phyloP scores from a whole-genome alignment of 2,888 invertebrate species.

The Ormyrus pomaceus region DNA sequence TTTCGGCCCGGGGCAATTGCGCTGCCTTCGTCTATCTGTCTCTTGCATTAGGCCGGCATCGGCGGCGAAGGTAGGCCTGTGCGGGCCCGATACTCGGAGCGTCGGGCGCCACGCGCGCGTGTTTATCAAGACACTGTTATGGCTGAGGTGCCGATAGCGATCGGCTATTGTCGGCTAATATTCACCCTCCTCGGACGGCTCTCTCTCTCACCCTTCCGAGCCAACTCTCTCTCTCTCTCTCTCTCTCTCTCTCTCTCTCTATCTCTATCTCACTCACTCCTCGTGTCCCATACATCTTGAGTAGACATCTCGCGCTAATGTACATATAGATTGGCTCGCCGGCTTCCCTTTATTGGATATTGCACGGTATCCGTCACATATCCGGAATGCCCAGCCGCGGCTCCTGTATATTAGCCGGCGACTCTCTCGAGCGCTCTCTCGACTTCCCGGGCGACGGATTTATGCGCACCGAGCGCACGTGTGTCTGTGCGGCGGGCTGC shows the following conservation, averaged over 20 bases:
- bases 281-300: constrained; percentile 43
- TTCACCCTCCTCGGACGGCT: constrained; percentile 34
- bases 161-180: constrained; percentile 61
- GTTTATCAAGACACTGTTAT: constrained; percentile 57
- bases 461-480: background rate
- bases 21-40: background rate
- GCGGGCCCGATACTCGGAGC: background rate
- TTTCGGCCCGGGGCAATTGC: background rate
- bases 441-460: background rate
- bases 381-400: constrained; percentile 17
- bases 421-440: background rate
- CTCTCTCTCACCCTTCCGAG: background rate
- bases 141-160: constrained; percentile 57
- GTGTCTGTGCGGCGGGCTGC: background rate
- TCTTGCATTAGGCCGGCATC: background rate
- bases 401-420: background rate
- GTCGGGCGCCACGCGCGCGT: constrained; percentile 17
- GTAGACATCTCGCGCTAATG: constrained; percentile 42
- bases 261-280: background rate
- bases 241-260: background rate
- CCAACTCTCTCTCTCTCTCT: background rate
- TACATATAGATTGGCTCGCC: constrained; percentile 48
- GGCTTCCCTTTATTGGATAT: constrained; percentile 49
- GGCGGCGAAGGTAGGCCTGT: background rate
- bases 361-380: constrained; percentile 43